Evolutionary conservation across 2,888 invertebrate genomes (phyloP).

Genomic region (Acholoe squamosa): DNA sequence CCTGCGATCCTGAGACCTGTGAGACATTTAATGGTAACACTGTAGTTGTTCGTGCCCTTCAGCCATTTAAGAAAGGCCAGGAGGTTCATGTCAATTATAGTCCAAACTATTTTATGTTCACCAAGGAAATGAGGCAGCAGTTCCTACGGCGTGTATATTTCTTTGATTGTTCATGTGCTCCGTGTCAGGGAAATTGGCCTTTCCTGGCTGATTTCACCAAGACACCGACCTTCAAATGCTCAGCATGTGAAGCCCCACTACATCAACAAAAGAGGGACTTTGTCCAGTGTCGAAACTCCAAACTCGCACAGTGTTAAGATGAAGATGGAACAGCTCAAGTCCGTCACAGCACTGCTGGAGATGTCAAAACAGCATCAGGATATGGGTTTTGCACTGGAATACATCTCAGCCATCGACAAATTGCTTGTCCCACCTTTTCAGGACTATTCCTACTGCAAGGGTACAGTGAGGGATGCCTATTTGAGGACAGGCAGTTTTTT

Average conservation of each 20-base stretch:
- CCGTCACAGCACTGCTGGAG: too few species aligned
- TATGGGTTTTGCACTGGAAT: too few species aligned
- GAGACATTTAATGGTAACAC: constrained; percentile 89
- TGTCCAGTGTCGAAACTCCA: not conserved
- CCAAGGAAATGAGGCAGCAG: too few species aligned
- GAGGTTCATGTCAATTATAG: constrained; percentile 84
- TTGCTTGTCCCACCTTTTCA: too few species aligned
- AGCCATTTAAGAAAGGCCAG: constrained; percentile 86
- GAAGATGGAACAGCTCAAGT: constrained; percentile 70
- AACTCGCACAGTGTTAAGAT: constrained; percentile 49
- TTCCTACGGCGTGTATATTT: constrained; percentile 86
- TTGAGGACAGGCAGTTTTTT: too few species aligned
- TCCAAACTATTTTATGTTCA: not conserved
- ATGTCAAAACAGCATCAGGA: too few species aligned
- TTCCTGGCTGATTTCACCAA: constrained; percentile 76
- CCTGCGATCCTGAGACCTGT: constrained; percentile 92
- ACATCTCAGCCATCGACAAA: too few species aligned
- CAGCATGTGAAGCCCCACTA: constrained; percentile 75
- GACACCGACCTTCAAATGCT: constrained; percentile 77
- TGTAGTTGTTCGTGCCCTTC: constrained; percentile 89
- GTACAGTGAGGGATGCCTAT: too few species aligned
- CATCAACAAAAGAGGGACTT: constrained; percentile 68
- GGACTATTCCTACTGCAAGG: too few species aligned
- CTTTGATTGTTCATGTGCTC: constrained; percentile 90
- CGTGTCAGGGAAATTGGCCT: constrained; percentile 86